phyloP scores from a whole-genome alignment of 2,888 invertebrate genomes.

The Tenthredo scrophulariae region DNA sequence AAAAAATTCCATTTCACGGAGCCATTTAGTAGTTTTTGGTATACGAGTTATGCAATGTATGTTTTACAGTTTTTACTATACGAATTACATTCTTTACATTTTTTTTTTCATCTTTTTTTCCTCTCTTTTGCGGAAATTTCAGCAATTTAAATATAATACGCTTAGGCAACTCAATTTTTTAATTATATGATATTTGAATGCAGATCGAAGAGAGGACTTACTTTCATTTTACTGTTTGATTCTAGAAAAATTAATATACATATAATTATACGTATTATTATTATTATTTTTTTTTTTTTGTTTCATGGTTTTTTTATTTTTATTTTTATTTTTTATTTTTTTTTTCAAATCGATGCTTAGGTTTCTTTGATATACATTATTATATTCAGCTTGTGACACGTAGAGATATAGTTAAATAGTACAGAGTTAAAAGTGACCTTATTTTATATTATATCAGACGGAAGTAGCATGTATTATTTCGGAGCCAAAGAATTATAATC shows the following conservation, averaged over 20 bases:
- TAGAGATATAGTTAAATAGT: not conserved
- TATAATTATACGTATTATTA: not conserved
- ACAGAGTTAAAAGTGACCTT: conserved; percentile 4
- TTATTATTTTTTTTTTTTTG: not conserved
- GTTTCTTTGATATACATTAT: not conserved
- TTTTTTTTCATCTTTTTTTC: not conserved
- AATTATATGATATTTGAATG: conserved; percentile 10
- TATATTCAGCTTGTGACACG: conserved; percentile 13
- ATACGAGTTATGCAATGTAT: conserved; percentile 43
- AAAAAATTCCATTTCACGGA: conserved; percentile 6
- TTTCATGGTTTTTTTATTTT: not conserved
- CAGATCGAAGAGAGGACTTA: conserved; percentile 50
- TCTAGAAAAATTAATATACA: not conserved
- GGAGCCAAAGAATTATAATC: not conserved
- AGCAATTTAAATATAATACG: conserved; percentile 33
- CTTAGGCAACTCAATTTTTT: conserved; percentile 9
- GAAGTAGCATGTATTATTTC: conserved; percentile 23
- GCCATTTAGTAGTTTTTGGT: conserved; percentile 43
- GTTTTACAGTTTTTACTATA: conserved; percentile 22
- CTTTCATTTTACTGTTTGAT: conserved; percentile 46
- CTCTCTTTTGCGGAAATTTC: not conserved
- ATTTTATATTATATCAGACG: conserved; percentile 30
- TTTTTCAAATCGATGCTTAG: not conserved
- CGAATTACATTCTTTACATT: conserved; percentile 15
- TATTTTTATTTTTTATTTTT: not conserved